Evolutionary conservation across 2,113 vertebrate genomes (phyloP), one percentile per base, ranked within the genome.

Genomic region (Sterrhoptilus dennistouni): DNA sequence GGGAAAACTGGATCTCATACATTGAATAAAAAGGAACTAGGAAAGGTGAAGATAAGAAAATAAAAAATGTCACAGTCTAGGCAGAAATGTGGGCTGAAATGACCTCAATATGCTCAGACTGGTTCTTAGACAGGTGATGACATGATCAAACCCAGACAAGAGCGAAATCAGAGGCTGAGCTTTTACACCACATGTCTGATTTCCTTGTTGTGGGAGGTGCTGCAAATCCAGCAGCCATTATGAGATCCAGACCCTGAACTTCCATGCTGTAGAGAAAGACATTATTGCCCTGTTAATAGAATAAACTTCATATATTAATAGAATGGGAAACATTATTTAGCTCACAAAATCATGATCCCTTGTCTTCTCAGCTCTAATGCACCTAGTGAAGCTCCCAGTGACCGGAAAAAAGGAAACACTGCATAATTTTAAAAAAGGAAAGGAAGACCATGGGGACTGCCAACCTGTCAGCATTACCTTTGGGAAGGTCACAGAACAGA

Each of bases 31-130:
- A 89, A 80, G 61, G 76, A 95, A 95, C 72, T 45, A 57, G 57
- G 45, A 92, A 94, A 87, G 72, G 18, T 44, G 44, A 84, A 96
- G 96, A 95, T 95, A 96, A 95, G 90, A 79, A 91, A 90, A 82
- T 69, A 65, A 91, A 90, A 90, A 75, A 70, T 75, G 63, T 76
- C 80, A 86, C 59, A 66, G 44, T 13, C n/a, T 54, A 50, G 47
- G 54, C 49, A 96, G 49, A 88, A 93, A 70, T 45, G 64, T 53
- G 69, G 52, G 36, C 52, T 92, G 69, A 88, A 94, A 83, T 49
- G 49, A 78, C 44, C 56, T 74, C 31, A 83, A 75, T 89, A 81
- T 27, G 29, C 27, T 77, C 52, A 80, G 14, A 57, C 16, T 56
- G 38, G 56, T n/a, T 83, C 36, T 89, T 31, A 90, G 33, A 49